Evolutionary conservation across 2,888 invertebrate species (phyloP).

Genomic region (Apodemia zela): DNA sequence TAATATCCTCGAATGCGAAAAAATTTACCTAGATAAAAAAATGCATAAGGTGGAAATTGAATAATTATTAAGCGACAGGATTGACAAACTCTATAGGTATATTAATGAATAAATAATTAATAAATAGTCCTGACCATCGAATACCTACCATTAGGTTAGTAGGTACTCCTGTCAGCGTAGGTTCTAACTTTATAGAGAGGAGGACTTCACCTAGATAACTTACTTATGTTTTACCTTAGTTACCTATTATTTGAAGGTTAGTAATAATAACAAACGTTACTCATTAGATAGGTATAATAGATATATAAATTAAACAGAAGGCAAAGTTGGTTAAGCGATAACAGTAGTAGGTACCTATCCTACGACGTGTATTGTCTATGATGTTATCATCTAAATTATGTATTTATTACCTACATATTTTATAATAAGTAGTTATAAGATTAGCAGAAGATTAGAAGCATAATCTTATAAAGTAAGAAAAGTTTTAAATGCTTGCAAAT

Average conservation of each 20-base stretch:
- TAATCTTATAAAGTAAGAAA: background rate
- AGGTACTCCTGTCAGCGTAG: background rate
- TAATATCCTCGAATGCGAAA: too few relatives aligned
- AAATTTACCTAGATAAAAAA: too few relatives aligned
- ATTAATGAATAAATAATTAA: too few relatives aligned
- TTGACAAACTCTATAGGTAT: too few relatives aligned
- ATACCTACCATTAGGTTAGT: too few relatives aligned
- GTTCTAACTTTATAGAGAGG: background rate
- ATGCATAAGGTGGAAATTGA: too few relatives aligned
- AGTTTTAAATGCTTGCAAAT: background rate
- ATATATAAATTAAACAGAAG: background rate
- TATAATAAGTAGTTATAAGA: background rate
- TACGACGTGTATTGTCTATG: background rate
- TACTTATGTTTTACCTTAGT: too few relatives aligned
- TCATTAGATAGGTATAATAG: background rate
- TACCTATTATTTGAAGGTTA: background rate
- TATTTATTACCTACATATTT: background rate
- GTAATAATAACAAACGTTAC: background rate
- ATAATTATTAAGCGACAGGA: too few relatives aligned
- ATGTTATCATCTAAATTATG: background rate
- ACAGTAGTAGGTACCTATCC: background rate
- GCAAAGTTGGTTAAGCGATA: background rate
- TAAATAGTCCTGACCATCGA: background rate
- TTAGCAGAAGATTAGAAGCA: too few relatives aligned
- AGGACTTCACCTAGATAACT: background rate